phyloP scores from a whole-genome alignment of 1,140 invertebrate genomes.

The Heterodera schachtii region DNA sequence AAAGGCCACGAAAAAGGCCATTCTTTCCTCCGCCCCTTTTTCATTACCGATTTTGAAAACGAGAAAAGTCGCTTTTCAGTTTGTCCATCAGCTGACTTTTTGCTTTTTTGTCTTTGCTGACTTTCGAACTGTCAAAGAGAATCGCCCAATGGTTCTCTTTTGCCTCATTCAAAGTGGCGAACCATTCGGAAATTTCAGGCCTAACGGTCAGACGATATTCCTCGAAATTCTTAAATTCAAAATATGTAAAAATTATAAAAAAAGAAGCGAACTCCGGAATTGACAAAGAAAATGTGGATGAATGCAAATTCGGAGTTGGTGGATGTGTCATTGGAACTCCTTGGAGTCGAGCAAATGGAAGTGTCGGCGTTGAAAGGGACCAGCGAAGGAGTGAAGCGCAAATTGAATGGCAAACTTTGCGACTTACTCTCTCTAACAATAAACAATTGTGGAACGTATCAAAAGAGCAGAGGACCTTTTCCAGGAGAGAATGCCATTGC shows the following conservation, averaged over 20 bases:
- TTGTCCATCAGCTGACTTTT: slow-evolving; percentile 51
- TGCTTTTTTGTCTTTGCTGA: slow-evolving; percentile 55
- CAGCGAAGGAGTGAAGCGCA: slow-evolving; percentile 49
- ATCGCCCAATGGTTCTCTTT: slow-evolving; percentile 57
- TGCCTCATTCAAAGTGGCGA: slow-evolving; percentile 49
- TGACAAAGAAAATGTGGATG: slow-evolving; percentile 58
- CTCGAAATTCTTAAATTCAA: slow-evolving; percentile 49
- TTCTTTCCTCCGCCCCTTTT: background rate
- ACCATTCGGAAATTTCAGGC: slow-evolving; percentile 59
- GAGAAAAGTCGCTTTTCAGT: slow-evolving; percentile 56
- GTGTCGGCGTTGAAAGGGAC: slow-evolving; percentile 46
- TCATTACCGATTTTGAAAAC: slow-evolving; percentile 42
- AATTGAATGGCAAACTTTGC: slow-evolving; percentile 40
- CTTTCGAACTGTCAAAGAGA: slow-evolving; percentile 55
- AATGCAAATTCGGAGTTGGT: slow-evolving; percentile 50
- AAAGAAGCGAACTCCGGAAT: slow-evolving; percentile 30
- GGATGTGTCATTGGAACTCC: slow-evolving; percentile 17
- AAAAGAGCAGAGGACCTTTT: slow-evolving; percentile 33
- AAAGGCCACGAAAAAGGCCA: too few relatives aligned
- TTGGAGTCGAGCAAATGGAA: slow-evolving; percentile 13
- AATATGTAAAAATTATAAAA: slow-evolving; percentile 2
- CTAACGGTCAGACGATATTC: slow-evolving; percentile 56
- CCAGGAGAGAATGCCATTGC: slow-evolving; percentile 43
- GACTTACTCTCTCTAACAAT: slow-evolving; percentile 40
- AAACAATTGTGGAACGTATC: slow-evolving; percentile 15